Evolutionary conservation across 2,797 vertebrate genomes (phyloP), one percentile per base, ranked within the genome.

Genomic region (Meda fulgida): DNA sequence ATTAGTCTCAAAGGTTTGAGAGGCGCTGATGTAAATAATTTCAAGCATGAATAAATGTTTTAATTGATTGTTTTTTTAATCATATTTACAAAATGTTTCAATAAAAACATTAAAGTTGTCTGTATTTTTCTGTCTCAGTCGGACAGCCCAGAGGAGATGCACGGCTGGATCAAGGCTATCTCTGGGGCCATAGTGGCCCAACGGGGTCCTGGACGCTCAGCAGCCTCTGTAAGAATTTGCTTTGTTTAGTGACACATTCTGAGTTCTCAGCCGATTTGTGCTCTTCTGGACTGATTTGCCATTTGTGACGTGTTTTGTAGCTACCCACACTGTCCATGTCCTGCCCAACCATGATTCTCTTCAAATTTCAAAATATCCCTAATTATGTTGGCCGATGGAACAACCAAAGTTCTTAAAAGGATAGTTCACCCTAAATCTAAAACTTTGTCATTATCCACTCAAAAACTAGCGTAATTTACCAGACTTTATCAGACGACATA

Each of bases 141-240:
- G 0, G 97, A 98, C 91, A 99, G 97, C 84, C 98, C 97, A 0
- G 97, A 98, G 89, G 97, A 98, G 88, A 99, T 99, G 97, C 97
- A 99, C 94, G 97, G 96, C 63, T 99, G 98, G 98, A 99, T 99
- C 31, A 97, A 97, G 90, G 97, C 97, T 4, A 93, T 99, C 87
- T 98, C 97, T 0, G 97, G 97, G 16, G 98, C 98, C 46, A 98
- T 99, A 0, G 98, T 99, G 26, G 97, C 98, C 1, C 97, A 98
- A 91, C 93, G 98, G 0, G 98, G 98, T 46, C 97, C 97, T 0
- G 97, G 97, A 75, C 95, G 97, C 93, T 97, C 97, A 0, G 94
- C 96, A 0, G 94, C 96, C 89, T 96, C 96, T 83, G 97, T 98
- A 96, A 84, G 97, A 97, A 40, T 23, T 53, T 4, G 14, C 36